Base-by-base conservation (phyloP, 2,113 vertebrate species). In the Hippocampus guttulatus region DNA sequence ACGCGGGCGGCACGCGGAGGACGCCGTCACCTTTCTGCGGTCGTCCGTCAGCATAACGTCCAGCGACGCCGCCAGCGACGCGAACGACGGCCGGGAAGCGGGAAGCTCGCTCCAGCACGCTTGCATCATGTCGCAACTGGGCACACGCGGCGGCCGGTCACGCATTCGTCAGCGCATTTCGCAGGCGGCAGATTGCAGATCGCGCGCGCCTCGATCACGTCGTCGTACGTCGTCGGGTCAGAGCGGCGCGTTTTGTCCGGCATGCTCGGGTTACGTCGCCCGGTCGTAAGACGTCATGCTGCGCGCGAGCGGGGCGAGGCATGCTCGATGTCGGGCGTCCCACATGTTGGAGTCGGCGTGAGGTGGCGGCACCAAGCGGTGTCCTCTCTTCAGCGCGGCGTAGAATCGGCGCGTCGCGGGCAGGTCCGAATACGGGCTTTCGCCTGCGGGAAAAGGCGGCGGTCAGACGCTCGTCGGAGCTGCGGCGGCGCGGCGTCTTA, bases 31-130 rank as follows among this genome's bases (percentile, higher is more conserved):
- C 95, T 97, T 92, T 66, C 91, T 94, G 84, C 94, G 94, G 41
- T 90, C 88, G 6, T 95, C 94, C 0, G 83, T 84, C 84, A 97
- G 70, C 68, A 95, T 90, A 69, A 92, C 92, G 60, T 93, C 94
- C 3, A 94, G 75, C 1, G 93, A 85, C 61, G 87, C 73, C 60
- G 93, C 93, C 74, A 97, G 75, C 54, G 92, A 94, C 8, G 93
- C 94, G 85, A 97, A 97, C 21, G 91, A 81, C 0, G 95, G 95
- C 69, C 95, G 93, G n/a, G 89, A 91, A 84, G 94, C 91, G 76
- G 93, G 94, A 64, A 94, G 91, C 77, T 94, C 93, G 75, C 94
- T 92, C 95, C 95, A 97, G 73, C 95, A 97, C 64, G 82, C 88
- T 67, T 89, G 92, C 95, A 96, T 96, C 83, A 96, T 89, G 25